Conservation (phyloP, 2,113 vertebrate species). For the Empidonax alnorum region DNA sequence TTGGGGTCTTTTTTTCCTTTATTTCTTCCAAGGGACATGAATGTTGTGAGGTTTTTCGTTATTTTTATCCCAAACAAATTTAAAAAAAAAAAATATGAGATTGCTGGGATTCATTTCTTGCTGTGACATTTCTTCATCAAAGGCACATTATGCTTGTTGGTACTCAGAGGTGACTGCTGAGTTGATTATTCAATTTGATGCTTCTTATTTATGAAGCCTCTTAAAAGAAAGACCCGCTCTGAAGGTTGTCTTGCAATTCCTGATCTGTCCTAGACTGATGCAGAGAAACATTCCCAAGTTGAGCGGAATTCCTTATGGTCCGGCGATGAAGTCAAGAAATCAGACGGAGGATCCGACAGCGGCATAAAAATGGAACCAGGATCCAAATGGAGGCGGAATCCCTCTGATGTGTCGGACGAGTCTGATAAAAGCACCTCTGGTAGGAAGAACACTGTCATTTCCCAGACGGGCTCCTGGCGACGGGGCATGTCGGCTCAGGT, state of each 20-base stretch:
- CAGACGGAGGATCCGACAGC: constrained; percentile 88
- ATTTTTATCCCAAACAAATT: background rate
- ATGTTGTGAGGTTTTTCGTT: fast-evolving
- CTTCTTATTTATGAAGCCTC: background rate
- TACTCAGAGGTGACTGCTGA: background rate
- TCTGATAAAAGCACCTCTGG: constrained; percentile 91
- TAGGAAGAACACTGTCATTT: constrained; percentile 85
- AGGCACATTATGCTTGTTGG: background rate
- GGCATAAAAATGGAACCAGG: constrained; percentile 85
- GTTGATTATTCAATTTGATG: background rate
- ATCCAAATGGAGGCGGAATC: constrained; percentile 90
- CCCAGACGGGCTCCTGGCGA: constrained; percentile 96
- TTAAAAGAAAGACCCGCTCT: background rate
- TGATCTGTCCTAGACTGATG: constrained; percentile 84
- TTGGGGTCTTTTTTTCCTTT: background rate
- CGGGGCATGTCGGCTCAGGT: constrained; percentile 95
- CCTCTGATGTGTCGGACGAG: constrained; percentile 93
- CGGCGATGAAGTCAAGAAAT: constrained; percentile 88
- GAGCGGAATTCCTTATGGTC: constrained; percentile 86
- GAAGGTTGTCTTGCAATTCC: background rate
- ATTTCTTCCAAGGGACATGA: background rate
- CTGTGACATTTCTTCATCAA: background rate
- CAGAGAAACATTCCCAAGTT: constrained; percentile 89
- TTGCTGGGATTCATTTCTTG: background rate
- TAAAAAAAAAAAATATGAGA: background rate